Percentiles rank a stretch among this genome's conserved stretches.
Conservation (phyloP, 2,797 vertebrate species). For the Petrocephalus schoutedeni region DNA sequence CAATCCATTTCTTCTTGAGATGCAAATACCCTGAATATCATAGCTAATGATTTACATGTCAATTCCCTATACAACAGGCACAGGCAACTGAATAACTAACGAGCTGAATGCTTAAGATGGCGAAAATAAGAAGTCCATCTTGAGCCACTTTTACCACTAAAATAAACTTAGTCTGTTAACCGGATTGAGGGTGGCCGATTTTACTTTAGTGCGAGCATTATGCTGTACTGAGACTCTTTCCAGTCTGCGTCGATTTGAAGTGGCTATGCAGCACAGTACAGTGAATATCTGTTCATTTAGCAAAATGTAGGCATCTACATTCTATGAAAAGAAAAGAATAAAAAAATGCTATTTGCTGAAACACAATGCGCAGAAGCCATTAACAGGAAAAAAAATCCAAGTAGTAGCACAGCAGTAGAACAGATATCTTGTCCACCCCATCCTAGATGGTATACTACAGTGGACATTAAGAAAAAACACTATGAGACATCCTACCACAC, state of each 20-base stretch:
- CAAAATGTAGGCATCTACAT: neutral
- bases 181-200: neutral
- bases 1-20: slow-evolving; percentile 37
- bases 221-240: neutral
- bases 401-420: too few species aligned
- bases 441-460: neutral
- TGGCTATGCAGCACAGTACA: neutral
- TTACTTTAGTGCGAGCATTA: neutral
- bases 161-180: neutral
- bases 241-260: neutral
- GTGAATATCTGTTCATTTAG: neutral
- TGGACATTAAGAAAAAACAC: neutral
- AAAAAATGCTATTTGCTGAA: neutral
- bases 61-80: slow-evolving; percentile 30
- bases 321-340: slow-evolving; percentile 4
- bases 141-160: neutral
- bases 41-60: slow-evolving; percentile 38
- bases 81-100: neutral
- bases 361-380: slow-evolving; percentile 11
- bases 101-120: neutral
- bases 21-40: slow-evolving; percentile 32
- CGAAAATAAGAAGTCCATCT: neutral
- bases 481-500: neutral
- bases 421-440: neutral
- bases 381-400: neutral